A percentile compares a stretch with the other conserved stretches of the same genome.
phyloP scores from a whole-genome alignment of 2,113 vertebrate genomes.

The Penelope pileata region DNA sequence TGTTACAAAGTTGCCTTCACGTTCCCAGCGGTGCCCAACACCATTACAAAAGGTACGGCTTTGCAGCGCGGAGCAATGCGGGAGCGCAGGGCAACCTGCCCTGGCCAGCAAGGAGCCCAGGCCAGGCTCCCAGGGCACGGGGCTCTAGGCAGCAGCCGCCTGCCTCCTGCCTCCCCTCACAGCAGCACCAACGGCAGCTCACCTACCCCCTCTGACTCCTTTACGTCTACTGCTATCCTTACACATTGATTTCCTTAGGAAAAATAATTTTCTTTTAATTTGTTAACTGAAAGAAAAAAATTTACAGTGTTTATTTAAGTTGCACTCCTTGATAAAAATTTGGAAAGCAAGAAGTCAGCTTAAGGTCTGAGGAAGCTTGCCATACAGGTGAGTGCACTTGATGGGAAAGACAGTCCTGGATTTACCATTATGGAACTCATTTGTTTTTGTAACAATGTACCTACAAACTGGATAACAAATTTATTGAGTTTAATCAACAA shows the following conservation, averaged over 20 bases:
- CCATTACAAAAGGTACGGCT: neutral
- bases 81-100: too few species aligned
- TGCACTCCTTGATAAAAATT: neutral
- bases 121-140: too few species aligned
- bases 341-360: neutral
- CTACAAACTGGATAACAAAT: neutral
- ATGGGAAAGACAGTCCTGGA: neutral
- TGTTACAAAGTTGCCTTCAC: neutral
- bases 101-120: too few species aligned
- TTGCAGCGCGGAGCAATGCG: neutral
- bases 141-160: too few species aligned
- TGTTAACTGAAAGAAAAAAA: slow-evolving; percentile 31
- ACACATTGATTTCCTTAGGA: neutral
- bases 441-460: neutral
- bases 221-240: slow-evolving; percentile 5
- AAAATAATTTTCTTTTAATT: slow-evolving; percentile 21
- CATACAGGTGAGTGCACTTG: neutral
- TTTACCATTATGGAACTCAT: neutral
- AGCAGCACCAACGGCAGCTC: neutral
- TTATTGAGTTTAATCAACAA: neutral
- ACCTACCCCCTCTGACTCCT: neutral
- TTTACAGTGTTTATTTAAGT: neutral
- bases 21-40: neutral
- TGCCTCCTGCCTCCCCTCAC: neutral
- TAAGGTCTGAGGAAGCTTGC: neutral